Conservation (phyloP, 2,113 vertebrate genomes). For the Oxyruncus cristatus region DNA sequence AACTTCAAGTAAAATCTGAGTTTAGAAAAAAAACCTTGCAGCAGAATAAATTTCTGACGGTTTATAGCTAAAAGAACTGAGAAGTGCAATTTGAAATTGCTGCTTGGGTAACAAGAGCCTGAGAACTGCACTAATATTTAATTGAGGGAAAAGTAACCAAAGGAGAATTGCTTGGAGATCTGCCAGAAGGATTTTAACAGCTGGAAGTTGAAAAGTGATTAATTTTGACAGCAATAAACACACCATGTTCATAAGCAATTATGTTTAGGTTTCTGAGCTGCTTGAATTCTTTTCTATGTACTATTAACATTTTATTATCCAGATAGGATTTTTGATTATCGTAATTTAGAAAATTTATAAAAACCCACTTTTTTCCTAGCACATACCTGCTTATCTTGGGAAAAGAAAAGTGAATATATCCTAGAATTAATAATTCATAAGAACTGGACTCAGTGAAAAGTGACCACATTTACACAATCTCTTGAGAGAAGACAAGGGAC, state of each 20-base stretch:
- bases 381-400: not conserved
- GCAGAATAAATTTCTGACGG: not conserved
- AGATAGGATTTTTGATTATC: conserved; percentile 43
- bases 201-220: conserved; percentile 81
- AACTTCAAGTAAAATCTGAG: not conserved
- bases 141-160: conserved; percentile 71
- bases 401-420: not conserved
- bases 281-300: conserved; percentile 59
- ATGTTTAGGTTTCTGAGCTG: conserved; percentile 72
- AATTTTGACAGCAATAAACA: conserved; percentile 80
- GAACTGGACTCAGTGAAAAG: not conserved
- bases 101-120: conserved; percentile 70
- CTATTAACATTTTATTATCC: conserved; percentile 72
- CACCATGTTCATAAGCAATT: conserved; percentile 76
- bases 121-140: conserved; percentile 71
- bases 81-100: conserved; percentile 41
- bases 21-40: not conserved
- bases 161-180: conserved; percentile 74
- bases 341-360: not conserved
- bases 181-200: conserved; percentile 79
- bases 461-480: not conserved
- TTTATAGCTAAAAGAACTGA: conserved; percentile 42
- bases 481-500: not conserved
- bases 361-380: not conserved
- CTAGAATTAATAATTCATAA: not conserved